Evolutionary conservation across 2,797 vertebrate species (phyloP).

Genomic region (Hemibagrus guttatus): DNA sequence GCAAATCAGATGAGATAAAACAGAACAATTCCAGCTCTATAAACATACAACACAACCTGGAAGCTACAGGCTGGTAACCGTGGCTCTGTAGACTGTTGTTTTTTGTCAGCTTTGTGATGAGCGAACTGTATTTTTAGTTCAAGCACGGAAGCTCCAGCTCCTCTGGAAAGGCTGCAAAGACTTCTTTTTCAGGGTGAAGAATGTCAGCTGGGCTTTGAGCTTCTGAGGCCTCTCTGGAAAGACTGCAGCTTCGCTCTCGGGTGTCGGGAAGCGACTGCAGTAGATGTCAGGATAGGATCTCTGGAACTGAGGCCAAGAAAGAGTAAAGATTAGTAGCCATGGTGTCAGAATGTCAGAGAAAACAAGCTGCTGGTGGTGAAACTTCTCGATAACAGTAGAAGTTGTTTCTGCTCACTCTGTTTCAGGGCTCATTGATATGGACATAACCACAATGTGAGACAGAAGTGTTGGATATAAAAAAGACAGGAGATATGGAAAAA

Average conservation of each 20-base stretch:
- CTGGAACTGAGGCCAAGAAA: conserved; percentile 82
- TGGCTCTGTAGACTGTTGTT: background rate
- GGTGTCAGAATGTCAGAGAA: background rate
- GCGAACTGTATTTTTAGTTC: conserved; percentile 42
- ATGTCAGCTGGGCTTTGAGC: conserved; percentile 80
- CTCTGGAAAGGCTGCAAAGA: conserved; percentile 93
- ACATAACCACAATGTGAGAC: background rate
- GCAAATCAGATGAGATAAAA: background rate
- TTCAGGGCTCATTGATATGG: background rate
- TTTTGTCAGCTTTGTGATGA: background rate
- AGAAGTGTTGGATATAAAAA: background rate
- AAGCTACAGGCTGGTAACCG: background rate
- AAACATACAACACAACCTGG: background rate
- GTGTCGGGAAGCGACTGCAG: conserved; percentile 85
- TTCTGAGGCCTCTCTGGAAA: conserved; percentile 81
- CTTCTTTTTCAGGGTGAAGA: conserved; percentile 86
- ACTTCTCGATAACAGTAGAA: background rate
- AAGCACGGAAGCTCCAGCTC: conserved; percentile 94
- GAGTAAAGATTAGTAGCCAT: conserved; percentile 9
- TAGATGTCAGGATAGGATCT: conserved; percentile 91
- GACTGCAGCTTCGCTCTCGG: conserved; percentile 84
- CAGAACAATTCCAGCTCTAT: background rate
- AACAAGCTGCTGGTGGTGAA: background rate
- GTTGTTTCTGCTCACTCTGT: background rate
- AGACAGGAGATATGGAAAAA: background rate